Conservation (phyloP, 1,140 invertebrate genomes). For the Solenopsis fugax region DNA sequence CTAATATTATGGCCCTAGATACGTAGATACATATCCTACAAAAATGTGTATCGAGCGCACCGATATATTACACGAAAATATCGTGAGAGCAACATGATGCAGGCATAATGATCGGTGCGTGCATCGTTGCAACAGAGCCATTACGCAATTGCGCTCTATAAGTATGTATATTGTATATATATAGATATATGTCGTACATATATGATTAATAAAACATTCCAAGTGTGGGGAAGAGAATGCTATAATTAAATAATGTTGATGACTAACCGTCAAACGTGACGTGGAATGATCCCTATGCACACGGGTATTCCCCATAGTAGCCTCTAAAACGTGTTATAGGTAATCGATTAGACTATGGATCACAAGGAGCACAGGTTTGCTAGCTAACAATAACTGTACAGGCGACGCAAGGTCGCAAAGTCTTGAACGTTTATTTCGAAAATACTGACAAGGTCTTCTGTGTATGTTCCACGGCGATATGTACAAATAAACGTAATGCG, state of each 20-base stretch:
- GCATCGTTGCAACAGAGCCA: conserved; percentile 40
- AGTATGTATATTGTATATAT: background rate
- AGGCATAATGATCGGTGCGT: conserved; percentile 57
- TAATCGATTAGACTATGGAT: conserved; percentile 73
- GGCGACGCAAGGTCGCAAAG: conserved; percentile 16
- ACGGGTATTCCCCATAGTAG: conserved; percentile 76
- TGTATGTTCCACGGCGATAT: background rate
- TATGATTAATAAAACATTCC: conserved; percentile 38
- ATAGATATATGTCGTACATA: conserved; percentile 1
- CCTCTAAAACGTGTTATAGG: conserved; percentile 77
- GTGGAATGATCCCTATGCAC: conserved; percentile 67
- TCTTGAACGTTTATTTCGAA: conserved; percentile 66
- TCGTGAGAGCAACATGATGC: conserved; percentile 52
- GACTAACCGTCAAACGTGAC: conserved; percentile 78
- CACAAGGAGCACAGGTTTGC: conserved; percentile 24
- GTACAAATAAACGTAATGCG: conserved; percentile 38
- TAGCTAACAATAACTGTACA: conserved; percentile 59
- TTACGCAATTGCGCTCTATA: conserved; percentile 42
- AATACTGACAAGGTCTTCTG: conserved; percentile 35
- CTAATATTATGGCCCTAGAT: conserved; percentile 8
- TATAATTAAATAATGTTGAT: conserved; percentile 49
- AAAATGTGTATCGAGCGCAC: conserved; percentile 15
- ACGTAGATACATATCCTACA: conserved; percentile 24
- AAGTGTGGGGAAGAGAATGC: conserved; percentile 29
- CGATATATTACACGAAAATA: conserved; percentile 34